Evolutionary conservation across 2,888 invertebrate species (phyloP), one percentile per base, ranked within the genome.

Genomic region (Stenichneumon culpator): DNA sequence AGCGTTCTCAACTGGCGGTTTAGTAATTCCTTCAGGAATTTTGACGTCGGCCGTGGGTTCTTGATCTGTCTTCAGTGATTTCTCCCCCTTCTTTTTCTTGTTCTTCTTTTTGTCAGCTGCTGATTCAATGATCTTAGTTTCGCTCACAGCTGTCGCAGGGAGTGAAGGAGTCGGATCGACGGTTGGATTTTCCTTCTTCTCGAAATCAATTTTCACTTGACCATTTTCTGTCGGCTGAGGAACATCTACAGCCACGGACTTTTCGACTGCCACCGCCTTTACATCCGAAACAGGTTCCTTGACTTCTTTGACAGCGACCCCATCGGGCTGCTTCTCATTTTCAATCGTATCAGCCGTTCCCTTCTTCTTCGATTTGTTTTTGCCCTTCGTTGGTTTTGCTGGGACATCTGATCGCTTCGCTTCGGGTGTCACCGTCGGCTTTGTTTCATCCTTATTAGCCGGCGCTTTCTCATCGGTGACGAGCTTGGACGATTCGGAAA

Each of bases 401-500:
- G 65, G 16, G 16, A 47, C 77, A 11, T 86, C 84, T 16, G 68
- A 32, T 22, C n/a, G 19, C 36, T 82, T 86, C 39, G n/a, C 63
- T 25, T 79, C 74, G 2, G 19, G 47, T 0, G 32, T n/a, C 7
- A 57, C 75, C 3, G 25, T 0, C 19, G 50, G 1, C 19, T 54
- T 63, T 28, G 32, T 36, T 80, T 74, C 63, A 83, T 93, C 92
- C 74, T 86, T 89, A 86, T 93, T 94, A 85, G 90, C 93, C 6
- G 81, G 54, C 36, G 80, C 84, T 82, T 89, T 87, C 80, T 92
- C 93, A 81, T 92, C 92, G 47, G 92, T 91, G 67, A 92, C 28
- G 36, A 84, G 70, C 3, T 82, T 87, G 1, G 83, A 52, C 14
- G 25, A 88, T 82, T 81, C 83, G 60, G 88, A 94, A 93, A 92